Evolutionary conservation across 2,888 invertebrate species (phyloP), one percentile per base, ranked within the genome.

Genomic region (Oithona nana): DNA sequence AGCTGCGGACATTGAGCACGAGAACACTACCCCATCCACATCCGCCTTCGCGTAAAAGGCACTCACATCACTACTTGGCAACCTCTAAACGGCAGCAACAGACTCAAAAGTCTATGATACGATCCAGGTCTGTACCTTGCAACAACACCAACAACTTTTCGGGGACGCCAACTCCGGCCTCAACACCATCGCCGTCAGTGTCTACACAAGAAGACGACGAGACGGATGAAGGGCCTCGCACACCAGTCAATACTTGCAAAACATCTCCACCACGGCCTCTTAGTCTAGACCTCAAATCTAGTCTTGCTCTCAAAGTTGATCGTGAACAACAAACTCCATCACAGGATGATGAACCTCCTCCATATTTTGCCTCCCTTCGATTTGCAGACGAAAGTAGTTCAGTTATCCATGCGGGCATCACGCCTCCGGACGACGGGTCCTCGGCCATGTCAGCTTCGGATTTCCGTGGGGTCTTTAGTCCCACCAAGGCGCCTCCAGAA

Each of bases 151-250:
- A 39, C 65, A n/a, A 67, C 71, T 8, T 70, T 71, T n/a, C n/a
- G n/a, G n/a, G n/a, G n/a, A 71, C 71, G 0, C 69, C 72, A 13
- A 70, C 72, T 3, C 52, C 64, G 57, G 57, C 64, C 28, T 78
- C 77, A 66, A 77, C 76, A 66, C 74, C 78, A 66, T 78, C 79
- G 58, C 75, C 75, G 69, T 79, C 78, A 66, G 74, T 81, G 63
- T 75, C 78, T 88, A 88, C 71, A 78, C 8, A 39, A 39, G 39
- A 39, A 16, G 8, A 39, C 39, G 39, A 39, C 8, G 39, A 39
- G 8, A 11, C 6, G 6, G 39, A 39, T 6, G n/a, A n/a, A n/a
- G n/a, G n/a, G n/a, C n/a, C n/a, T n/a, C n/a, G n/a, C n/a, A n/a
- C n/a, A n/a, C n/a, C n/a, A n/a, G n/a, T n/a, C n/a, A n/a, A n/a